Evolutionary conservation across 2,797 vertebrate genomes (phyloP), one percentile per base, ranked within the genome.

Genomic region (Lagocephalus sceleratus): DNA sequence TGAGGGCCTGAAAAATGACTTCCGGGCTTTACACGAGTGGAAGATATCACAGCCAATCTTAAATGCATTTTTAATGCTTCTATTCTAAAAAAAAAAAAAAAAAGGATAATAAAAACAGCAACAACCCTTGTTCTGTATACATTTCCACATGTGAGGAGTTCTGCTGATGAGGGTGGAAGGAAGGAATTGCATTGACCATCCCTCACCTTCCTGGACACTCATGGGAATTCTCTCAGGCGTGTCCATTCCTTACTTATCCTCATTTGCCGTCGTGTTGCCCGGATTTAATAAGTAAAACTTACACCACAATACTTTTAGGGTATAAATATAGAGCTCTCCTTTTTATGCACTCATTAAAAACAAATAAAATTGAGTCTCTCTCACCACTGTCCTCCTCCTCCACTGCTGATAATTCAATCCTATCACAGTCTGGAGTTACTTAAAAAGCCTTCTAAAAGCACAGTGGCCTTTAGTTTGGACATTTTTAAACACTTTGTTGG

Each of bases 211-310:
- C 32, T 32, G 32, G 32, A 35, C 10, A 49, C 21, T 60, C 29
- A 57, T 35, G 10, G 43, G 22, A 66, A 62, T 41, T 47, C 29
- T 46, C 29, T 60, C 45, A 32, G 8, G 20, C 20, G 46, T 23
- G n/a, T 60, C 12, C 32, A 35, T 35, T 2, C 16, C 51, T 43
- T 42, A 20, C 32, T 59, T 54, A 42, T 57, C 47, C 45, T 20
- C 26, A 47, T 15, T 51, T 51, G 6, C 52, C 48, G 38, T 57
- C 40, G 6, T 12, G 45, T 1, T 40, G 32, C 32, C 12, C 14
- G 32, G 39, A 17, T 66, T 73, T 29, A 60, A 35, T 61, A 51
- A 71, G 46, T 63, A 56, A 61, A 59, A 45, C 0, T 38, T 32
- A 50, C 47, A 57, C 51, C 57, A 23, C 17, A 52, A 20, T 20